phyloP scores from a whole-genome alignment of 2,797 vertebrate species.

The Varecia variegata region DNA sequence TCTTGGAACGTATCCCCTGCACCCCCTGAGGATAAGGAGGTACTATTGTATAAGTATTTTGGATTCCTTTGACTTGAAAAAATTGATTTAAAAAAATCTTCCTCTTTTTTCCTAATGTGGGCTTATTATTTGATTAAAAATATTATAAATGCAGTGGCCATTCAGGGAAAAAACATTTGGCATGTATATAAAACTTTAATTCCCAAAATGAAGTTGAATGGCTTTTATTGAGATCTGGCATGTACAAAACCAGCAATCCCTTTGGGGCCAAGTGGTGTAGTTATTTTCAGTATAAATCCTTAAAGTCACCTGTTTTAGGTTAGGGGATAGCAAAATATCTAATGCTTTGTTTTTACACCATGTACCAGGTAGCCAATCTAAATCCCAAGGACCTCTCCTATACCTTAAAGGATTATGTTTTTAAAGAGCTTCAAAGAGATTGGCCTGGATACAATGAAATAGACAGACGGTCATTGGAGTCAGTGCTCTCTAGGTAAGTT shows the following conservation, averaged over 20 bases:
- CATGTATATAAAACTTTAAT: neutral
- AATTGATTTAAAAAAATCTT: neutral
- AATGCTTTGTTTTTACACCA: constrained; percentile 51
- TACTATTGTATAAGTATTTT: neutral
- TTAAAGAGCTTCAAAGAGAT: constrained; percentile 91
- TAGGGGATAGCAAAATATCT: neutral
- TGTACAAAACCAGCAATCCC: neutral
- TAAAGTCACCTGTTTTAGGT: neutral
- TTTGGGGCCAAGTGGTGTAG: neutral
- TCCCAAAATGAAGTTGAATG: constrained; percentile 8
- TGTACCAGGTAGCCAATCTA: constrained; percentile 90
- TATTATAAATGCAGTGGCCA: neutral
- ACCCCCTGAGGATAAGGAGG: neutral
- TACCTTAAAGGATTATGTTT: constrained; percentile 92
- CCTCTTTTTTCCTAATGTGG: neutral
- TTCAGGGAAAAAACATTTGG: neutral
- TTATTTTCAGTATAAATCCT: constrained; percentile 42
- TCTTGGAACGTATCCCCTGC: neutral
- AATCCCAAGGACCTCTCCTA: constrained; percentile 95
- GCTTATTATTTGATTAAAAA: neutral
- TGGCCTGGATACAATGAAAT: constrained; percentile 94
- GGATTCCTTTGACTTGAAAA: neutral
- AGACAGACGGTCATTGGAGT: constrained; percentile 89
- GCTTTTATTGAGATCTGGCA: neutral
- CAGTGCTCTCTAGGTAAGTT: constrained; percentile 89